Conservation (phyloP, 2,113 vertebrate species). For the Pardalotus punctatus region DNA sequence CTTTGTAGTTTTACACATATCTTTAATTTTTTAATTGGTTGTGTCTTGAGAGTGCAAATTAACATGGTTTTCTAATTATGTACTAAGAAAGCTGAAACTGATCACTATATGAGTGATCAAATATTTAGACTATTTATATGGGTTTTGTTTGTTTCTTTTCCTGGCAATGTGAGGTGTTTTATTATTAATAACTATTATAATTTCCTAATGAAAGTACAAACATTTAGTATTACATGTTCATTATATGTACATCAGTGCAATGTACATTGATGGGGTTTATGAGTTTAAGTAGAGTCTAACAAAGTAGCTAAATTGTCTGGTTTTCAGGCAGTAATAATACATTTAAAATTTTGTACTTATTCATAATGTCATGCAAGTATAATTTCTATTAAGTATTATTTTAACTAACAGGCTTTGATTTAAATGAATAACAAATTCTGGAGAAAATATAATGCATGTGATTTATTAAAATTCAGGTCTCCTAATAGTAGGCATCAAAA, state of each 20-base stretch:
- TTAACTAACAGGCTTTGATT: background rate
- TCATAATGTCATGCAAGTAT: background rate
- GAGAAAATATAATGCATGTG: background rate
- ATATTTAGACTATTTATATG: background rate
- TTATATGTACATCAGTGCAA: background rate
- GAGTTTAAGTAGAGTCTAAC: background rate
- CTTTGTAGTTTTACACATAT: background rate
- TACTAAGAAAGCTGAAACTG: background rate
- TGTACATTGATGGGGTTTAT: background rate
- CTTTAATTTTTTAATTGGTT: background rate
- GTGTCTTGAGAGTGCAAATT: background rate
- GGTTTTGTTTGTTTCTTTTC: background rate
- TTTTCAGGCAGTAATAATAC: background rate
- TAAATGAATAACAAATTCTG: background rate
- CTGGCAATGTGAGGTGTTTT: background rate
- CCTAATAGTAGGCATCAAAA: background rate
- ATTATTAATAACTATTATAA: background rate
- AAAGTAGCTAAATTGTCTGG: background rate
- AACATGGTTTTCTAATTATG: background rate
- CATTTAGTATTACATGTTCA: background rate
- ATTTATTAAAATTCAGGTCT: background rate
- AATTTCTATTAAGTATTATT: background rate
- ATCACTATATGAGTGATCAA: background rate
- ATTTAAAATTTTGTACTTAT: background rate
- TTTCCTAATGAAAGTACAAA: background rate